Percentiles rank a stretch among this genome's conserved stretches.
Evolutionary conservation across 2,797 vertebrate genomes (phyloP).

Genomic region (Thalassophryne amazonica): DNA sequence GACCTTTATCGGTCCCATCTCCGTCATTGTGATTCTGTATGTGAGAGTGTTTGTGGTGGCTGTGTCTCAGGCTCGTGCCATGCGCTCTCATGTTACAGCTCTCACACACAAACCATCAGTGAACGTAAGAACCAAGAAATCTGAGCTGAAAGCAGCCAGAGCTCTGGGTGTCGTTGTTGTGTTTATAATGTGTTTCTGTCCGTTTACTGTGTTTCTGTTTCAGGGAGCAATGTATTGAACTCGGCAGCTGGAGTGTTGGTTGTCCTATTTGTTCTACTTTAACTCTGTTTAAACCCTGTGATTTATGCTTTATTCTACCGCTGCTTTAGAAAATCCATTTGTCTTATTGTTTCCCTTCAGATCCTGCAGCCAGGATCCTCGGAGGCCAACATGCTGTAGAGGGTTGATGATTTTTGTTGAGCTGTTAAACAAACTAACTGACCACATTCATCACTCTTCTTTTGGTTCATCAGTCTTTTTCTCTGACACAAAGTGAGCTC

Average conservation of each 20-base stretch:
- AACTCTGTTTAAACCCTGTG: conserved; percentile 26
- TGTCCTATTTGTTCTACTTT: neutral
- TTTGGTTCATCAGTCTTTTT: too few relatives aligned
- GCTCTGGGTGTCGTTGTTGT: conserved; percentile 25
- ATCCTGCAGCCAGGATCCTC: conserved; percentile 13
- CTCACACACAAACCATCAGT: too few relatives aligned
- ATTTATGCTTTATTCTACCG: conserved; percentile 22
- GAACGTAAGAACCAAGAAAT: neutral
- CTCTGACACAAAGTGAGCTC: too few relatives aligned
- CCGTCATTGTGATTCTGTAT: conserved; percentile 1
- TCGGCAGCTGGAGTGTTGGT: rapidly evolving
- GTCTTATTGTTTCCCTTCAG: conserved; percentile 9
- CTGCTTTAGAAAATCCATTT: conserved; percentile 29
- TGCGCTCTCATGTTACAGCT: conserved; percentile 4
- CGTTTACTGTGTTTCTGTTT: neutral
- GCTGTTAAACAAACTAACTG: too few relatives aligned
- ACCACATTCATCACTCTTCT: too few relatives aligned
- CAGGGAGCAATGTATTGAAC: rapidly evolving
- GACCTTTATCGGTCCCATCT: neutral
- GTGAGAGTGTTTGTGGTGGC: conserved; percentile 15
- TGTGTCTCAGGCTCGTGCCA: conserved; percentile 7
- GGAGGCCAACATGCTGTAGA: neutral
- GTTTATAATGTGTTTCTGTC: conserved; percentile 12
- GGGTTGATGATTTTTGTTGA: too few relatives aligned
- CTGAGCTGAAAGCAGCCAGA: conserved; percentile 27